Percentiles rank a stretch among this genome's conserved stretches.
Conservation (phyloP, 1,140 invertebrate species). For the Lepidostoma basale region DNA sequence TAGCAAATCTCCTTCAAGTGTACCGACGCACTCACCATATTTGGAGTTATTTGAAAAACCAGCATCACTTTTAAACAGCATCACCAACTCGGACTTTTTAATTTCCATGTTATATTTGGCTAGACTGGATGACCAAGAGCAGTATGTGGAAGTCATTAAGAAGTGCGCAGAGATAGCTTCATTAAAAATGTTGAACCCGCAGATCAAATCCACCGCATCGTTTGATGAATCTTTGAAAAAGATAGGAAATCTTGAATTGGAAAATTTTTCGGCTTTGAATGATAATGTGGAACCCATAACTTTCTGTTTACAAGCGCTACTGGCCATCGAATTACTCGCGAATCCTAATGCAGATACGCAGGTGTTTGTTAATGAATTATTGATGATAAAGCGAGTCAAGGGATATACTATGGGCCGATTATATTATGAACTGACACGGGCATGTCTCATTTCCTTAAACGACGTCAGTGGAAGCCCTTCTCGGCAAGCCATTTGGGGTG, state of each 20-base stretch:
- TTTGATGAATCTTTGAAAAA: slow-evolving; percentile 68
- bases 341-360: slow-evolving; percentile 80
- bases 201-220: slow-evolving; percentile 61
- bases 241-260: slow-evolving; percentile 67
- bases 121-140: slow-evolving; percentile 72
- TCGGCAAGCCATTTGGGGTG: slow-evolving; percentile 87
- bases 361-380: slow-evolving; percentile 78
- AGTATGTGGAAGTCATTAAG: slow-evolving; percentile 71
- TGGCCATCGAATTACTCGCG: slow-evolving; percentile 74
- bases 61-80: slow-evolving; percentile 69
- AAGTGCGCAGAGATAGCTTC: slow-evolving; percentile 76
- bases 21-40: slow-evolving; percentile 59
- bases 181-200: slow-evolving; percentile 64
- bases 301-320: slow-evolving; percentile 74
- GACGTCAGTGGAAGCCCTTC: slow-evolving; percentile 75
- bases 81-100: slow-evolving; percentile 76
- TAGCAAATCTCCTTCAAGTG: slow-evolving; percentile 53
- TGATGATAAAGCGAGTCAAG: slow-evolving; percentile 84
- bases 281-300: slow-evolving; percentile 70
- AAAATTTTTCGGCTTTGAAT: slow-evolving; percentile 64
- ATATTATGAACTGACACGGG: slow-evolving; percentile 88
- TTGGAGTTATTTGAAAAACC: slow-evolving; percentile 73
- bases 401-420: slow-evolving; percentile 72
- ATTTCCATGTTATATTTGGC: slow-evolving; percentile 84
- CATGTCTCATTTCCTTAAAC: slow-evolving; percentile 86